A percentile compares a stretch with the other conserved stretches of the same genome.
Evolutionary conservation across 2,797 vertebrate species (phyloP).

Genomic region (Mormyrops boulengeri): DNA sequence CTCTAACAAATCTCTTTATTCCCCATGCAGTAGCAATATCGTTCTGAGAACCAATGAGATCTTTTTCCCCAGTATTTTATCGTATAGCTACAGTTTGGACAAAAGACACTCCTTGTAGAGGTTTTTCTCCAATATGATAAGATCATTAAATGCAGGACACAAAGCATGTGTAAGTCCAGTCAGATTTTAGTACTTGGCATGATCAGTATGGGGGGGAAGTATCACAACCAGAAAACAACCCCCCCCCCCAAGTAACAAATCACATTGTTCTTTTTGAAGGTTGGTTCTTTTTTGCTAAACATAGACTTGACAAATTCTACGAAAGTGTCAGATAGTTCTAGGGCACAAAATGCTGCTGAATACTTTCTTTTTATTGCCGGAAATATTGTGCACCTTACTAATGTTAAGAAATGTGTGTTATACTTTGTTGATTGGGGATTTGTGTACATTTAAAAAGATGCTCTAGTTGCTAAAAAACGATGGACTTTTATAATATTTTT

Average conservation of each 20-base stretch:
- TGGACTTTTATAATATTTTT: background rate
- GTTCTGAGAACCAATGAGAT: background rate
- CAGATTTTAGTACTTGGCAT: background rate
- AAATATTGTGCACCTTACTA: background rate
- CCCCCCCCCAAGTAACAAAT: background rate
- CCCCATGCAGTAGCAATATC: background rate
- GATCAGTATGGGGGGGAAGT: background rate
- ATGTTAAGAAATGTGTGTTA: background rate
- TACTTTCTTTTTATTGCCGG: background rate
- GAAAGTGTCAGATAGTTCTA: background rate
- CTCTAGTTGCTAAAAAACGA: background rate
- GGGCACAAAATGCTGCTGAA: background rate
- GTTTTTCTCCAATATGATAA: background rate
- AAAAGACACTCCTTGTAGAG: background rate
- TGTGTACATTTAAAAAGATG: background rate
- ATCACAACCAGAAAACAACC: background rate
- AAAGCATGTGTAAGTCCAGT: background rate
- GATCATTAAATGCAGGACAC: background rate
- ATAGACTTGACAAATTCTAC: background rate
- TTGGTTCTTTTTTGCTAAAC: background rate
- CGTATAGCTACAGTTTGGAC: too few relatives aligned
- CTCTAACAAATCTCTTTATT: background rate
- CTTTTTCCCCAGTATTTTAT: background rate
- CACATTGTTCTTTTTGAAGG: background rate
- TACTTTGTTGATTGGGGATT: background rate